Percentiles rank a stretch among this genome's conserved stretches.
Conservation (phyloP, 2,113 vertebrate species). For the Melozone crissalis region DNA sequence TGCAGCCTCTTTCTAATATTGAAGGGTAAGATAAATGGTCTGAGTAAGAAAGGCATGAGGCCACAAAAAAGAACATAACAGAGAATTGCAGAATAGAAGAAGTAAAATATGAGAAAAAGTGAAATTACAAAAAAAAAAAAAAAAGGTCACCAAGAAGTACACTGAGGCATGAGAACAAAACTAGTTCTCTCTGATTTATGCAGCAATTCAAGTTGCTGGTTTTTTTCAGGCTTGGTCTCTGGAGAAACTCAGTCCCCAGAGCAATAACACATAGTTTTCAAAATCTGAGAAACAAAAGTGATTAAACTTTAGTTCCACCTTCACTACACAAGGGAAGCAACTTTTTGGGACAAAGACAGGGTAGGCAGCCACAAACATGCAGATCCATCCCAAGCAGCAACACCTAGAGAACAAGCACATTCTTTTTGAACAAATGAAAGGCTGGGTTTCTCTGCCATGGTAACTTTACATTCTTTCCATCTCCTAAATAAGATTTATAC, state of each 20-base stretch:
- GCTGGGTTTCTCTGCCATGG: not conserved
- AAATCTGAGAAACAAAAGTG: not conserved
- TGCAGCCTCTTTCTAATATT: not conserved
- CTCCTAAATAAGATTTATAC: not conserved
- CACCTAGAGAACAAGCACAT: rapidly evolving
- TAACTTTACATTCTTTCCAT: not conserved
- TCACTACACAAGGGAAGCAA: not conserved
- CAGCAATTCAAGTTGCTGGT: not conserved
- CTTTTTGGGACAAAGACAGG: not conserved
- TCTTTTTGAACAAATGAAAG: not conserved
- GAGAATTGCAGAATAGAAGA: not conserved
- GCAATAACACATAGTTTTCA: not conserved
- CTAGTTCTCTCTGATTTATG: not conserved
- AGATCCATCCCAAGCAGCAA: not conserved
- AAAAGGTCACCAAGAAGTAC: not conserved
- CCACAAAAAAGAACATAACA: not conserved
- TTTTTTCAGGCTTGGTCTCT: not conserved
- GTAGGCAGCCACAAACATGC: rapidly evolving
- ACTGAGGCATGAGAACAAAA: not conserved
- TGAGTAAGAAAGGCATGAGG: not conserved
- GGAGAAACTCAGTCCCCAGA: not conserved
- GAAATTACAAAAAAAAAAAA: not conserved
- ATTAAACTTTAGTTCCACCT: not conserved
- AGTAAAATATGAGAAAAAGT: not conserved
- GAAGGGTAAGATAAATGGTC: not conserved